phyloP scores from a whole-genome alignment of 2,797 vertebrate species.

The Catamblyrhynchus diadema region DNA sequence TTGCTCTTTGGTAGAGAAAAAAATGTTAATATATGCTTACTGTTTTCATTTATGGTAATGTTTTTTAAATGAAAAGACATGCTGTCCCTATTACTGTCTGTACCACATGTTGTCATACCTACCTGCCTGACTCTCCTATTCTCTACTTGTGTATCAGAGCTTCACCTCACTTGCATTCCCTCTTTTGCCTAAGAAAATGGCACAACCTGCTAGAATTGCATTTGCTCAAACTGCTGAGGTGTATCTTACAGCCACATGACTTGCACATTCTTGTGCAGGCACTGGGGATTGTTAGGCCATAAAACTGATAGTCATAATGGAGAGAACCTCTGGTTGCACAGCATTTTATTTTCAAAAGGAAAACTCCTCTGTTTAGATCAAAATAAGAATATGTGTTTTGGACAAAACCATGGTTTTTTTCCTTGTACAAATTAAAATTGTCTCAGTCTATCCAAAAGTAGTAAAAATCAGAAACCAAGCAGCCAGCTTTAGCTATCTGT shows the following conservation, averaged over 20 bases:
- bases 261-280: background rate
- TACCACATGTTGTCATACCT: background rate
- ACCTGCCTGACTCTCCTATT: background rate
- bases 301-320: background rate
- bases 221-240: background rate
- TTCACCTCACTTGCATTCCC: background rate
- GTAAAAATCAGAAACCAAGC: background rate
- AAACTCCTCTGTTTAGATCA: background rate
- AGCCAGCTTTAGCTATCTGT: background rate
- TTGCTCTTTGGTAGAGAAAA: background rate
- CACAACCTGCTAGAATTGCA: background rate
- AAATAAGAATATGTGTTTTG: background rate
- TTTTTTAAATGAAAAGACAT: background rate
- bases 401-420: background rate
- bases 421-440: background rate
- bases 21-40: background rate
- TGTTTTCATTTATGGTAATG: background rate
- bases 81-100: background rate
- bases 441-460: background rate
- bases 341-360: background rate
- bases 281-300: background rate
- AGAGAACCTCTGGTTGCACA: background rate
- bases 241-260: background rate
- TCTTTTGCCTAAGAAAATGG: background rate
- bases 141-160: background rate